These are phyloP conservation scores for Olivierus martensii DNA, from an alignment of 1,140 invertebrate genomes.

Conservation along the genomic window DNA sequence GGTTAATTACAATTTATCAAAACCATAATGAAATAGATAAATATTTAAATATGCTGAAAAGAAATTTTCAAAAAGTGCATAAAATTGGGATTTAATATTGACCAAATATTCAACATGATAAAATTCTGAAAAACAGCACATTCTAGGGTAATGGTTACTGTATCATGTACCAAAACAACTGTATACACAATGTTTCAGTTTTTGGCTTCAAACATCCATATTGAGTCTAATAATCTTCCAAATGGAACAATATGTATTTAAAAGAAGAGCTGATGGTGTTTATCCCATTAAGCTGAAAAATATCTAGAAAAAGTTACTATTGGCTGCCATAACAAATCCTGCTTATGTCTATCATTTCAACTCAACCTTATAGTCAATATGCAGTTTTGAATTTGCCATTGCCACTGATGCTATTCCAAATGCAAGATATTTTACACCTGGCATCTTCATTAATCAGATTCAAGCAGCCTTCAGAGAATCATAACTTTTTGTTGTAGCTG, in stretches of 20 bases:
- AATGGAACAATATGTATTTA: conserved; percentile 89
- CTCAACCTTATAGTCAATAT: conserved; percentile 85
- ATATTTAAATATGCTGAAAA: too few species aligned
- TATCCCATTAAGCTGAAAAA: conserved; percentile 92
- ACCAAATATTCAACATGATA: too few species aligned
- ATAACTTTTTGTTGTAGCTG: conserved; percentile 86
- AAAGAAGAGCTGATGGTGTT: conserved; percentile 80
- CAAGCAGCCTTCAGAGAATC: conserved; percentile 97
- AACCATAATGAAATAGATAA: too few species aligned
- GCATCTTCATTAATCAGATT: conserved; percentile 93
- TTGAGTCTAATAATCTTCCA: conserved; percentile 90
- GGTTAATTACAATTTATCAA: too few species aligned
- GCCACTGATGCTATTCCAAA: conserved; percentile 96
- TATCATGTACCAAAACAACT: too few species aligned
- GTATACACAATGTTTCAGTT: conserved; percentile 96
- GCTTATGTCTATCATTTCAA: conserved; percentile 91
- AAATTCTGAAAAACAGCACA: too few species aligned
- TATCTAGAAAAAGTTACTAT: conserved; percentile 94
- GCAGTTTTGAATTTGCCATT: conserved; percentile 94
- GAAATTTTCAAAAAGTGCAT: too few species aligned
- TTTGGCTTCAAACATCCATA: conserved; percentile 83
- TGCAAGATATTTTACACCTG: conserved; percentile 97
- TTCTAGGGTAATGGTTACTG: too few species aligned
- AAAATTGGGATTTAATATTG: too few species aligned
- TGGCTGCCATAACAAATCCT: conserved; percentile 96